Base-by-base conservation (phyloP, 2,113 vertebrate species). In the Paraplagusia blochii region DNA sequence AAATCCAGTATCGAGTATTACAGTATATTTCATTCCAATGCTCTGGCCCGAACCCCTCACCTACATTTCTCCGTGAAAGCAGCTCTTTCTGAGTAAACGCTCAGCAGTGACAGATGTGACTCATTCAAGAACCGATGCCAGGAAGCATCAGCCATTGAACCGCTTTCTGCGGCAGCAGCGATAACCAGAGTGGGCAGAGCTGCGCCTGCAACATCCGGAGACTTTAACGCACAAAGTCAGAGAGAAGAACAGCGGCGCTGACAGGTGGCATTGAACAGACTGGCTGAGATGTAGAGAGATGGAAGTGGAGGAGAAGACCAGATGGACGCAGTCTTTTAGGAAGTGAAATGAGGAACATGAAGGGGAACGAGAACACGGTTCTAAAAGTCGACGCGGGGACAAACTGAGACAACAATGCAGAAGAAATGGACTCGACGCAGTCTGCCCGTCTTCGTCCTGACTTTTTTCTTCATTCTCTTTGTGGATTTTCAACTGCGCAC, bases 401-500 rank as follows among this genome's bases (percentile, higher is more conserved):
- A 12, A 62, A 5, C 34, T 34, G 18, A 43, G 19, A 1, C 39
- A 19, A 69, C 16, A 48, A 90, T 87, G 87, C 48, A 36, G 33
- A 74, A 47, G 22, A 83, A 62, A 70, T 87, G 80, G 74, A 56
- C 81, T 0, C 64, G 80, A 4, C 81, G 84, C 19, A 66, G 64
- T 16, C 9, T 88, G 6, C 79, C 57, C 0, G 74, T 86, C 12
- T 66, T 84, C 1, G 34, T 87, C 12, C 43, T 85, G 13, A 75
- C 83, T 4, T 78, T 84, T 33, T 69, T 87, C 63, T 48, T 90
- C 8, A 29, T 90, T 7, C 56, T 88, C 10, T 81, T 83, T 11
- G 67, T 89, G 82, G 83, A 89, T 57, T 76, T 86, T 11, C 86
- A 85, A 38, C 54, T 87, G 46, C 77, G 82, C 63, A 62, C 68